Conservation (phyloP, 2,797 vertebrate genomes). For the Bradypodion pumilum region DNA sequence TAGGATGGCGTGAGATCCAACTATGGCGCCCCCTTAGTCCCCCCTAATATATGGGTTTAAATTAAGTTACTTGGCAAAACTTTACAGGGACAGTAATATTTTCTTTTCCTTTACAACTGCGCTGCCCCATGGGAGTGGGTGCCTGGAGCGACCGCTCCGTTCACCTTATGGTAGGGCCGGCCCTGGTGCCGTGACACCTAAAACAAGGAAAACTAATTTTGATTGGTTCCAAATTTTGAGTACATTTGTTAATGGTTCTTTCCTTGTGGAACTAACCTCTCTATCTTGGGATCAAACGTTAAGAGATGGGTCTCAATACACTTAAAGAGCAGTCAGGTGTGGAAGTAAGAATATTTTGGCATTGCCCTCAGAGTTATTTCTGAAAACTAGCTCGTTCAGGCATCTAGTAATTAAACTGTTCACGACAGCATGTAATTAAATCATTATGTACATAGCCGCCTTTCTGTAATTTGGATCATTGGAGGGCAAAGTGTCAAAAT, state of each 20-base stretch:
- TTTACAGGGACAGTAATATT: too few relatives aligned
- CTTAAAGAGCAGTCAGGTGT: constrained; percentile 50
- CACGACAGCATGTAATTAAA: constrained; percentile 80
- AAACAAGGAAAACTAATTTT: background rate
- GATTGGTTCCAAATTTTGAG: background rate
- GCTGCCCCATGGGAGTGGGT: too few relatives aligned
- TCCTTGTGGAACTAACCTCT: constrained; percentile 13
- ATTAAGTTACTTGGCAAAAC: too few relatives aligned
- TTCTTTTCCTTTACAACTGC: too few relatives aligned
- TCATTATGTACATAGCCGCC: constrained; percentile 71
- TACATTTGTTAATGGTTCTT: background rate
- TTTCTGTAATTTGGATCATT: constrained; percentile 76
- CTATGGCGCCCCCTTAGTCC: too few relatives aligned
- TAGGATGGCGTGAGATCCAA: too few relatives aligned
- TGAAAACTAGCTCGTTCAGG: constrained; percentile 46
- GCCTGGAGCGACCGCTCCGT: too few relatives aligned
- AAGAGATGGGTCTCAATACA: background rate
- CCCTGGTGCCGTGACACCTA: background rate
- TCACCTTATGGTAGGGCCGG: too few relatives aligned
- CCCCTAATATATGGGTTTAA: too few relatives aligned
- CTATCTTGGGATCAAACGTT: constrained; percentile 19
- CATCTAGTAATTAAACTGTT: constrained; percentile 80
- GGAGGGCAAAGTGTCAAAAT: constrained; percentile 77
- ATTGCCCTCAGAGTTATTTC: constrained; percentile 35
- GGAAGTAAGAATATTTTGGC: constrained; percentile 55